Percentiles rank a stretch among this genome's conserved stretches.
phyloP scores from a whole-genome alignment of 2,113 vertebrate species.

The Apaloderma vittatum region DNA sequence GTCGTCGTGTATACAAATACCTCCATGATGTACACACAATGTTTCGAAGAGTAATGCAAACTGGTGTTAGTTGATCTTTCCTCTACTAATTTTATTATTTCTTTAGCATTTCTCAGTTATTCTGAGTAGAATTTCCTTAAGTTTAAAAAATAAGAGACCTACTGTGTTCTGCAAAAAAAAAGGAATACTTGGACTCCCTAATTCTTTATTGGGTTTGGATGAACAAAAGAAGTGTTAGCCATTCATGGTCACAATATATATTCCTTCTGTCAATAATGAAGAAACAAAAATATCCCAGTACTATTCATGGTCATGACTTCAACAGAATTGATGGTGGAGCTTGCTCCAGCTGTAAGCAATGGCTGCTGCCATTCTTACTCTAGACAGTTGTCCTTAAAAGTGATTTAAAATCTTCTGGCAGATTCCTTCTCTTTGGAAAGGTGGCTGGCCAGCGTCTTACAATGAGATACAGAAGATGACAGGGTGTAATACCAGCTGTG shows the following conservation, averaged over 20 bases:
- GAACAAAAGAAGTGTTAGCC: neutral
- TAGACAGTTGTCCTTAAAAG: neutral
- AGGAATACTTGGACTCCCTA: neutral
- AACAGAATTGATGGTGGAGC: neutral
- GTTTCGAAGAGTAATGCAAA: neutral
- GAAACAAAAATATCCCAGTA: neutral
- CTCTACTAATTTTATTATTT: neutral
- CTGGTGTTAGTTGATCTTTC: neutral
- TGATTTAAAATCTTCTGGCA: neutral
- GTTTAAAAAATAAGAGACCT: neutral
- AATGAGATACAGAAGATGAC: neutral
- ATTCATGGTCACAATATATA: neutral
- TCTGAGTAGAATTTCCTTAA: neutral
- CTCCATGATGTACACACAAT: neutral
- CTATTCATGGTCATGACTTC: neutral
- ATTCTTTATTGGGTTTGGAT: neutral
- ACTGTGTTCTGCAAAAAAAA: neutral
- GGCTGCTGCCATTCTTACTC: neutral
- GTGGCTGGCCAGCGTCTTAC: neutral
- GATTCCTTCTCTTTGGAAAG: neutral
- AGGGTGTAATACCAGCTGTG: neutral
- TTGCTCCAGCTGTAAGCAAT: neutral
- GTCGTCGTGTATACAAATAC: neutral
- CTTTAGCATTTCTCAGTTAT: neutral
- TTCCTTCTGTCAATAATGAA: neutral